Conservation (phyloP, 1,140 invertebrate species). For the Euura lappo region DNA sequence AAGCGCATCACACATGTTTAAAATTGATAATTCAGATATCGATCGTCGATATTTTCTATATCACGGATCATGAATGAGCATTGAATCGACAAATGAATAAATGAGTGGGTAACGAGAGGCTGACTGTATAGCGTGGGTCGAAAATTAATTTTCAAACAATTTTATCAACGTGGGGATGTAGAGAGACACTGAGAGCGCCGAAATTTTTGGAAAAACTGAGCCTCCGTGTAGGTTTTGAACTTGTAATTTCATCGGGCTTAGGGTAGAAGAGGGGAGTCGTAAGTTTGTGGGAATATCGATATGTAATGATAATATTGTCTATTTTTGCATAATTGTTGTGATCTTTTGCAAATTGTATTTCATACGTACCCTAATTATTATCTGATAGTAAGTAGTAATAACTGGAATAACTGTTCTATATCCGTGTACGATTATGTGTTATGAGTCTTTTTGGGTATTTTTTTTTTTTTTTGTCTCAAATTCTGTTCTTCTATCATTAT, state of each 20-base stretch:
- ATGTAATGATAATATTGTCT: slow-evolving; percentile 30
- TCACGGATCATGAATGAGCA: too few relatives aligned
- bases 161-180: slow-evolving; percentile 26
- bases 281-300: too few relatives aligned
- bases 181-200: slow-evolving; percentile 31
- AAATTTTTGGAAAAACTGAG: too few relatives aligned
- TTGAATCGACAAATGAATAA: too few relatives aligned
- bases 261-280: too few relatives aligned
- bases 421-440: background rate
- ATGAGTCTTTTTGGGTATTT: background rate
- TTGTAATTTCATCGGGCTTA: too few relatives aligned
- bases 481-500: background rate
- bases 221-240: too few relatives aligned
- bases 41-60: too few relatives aligned
- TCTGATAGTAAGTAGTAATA: slow-evolving; percentile 37
- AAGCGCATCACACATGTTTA: too few relatives aligned
- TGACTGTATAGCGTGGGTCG: too few relatives aligned
- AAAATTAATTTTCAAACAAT: slow-evolving; percentile 16
- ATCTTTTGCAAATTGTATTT: slow-evolving; percentile 50
- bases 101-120: too few relatives aligned
- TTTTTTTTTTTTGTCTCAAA: background rate
- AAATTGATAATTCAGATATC: too few relatives aligned
- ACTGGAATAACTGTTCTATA: slow-evolving; percentile 41
- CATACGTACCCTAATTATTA: slow-evolving; percentile 36
- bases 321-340: slow-evolving; percentile 54